Conservation (phyloP, 2,888 invertebrate genomes). For the Odontothrips loti region DNA sequence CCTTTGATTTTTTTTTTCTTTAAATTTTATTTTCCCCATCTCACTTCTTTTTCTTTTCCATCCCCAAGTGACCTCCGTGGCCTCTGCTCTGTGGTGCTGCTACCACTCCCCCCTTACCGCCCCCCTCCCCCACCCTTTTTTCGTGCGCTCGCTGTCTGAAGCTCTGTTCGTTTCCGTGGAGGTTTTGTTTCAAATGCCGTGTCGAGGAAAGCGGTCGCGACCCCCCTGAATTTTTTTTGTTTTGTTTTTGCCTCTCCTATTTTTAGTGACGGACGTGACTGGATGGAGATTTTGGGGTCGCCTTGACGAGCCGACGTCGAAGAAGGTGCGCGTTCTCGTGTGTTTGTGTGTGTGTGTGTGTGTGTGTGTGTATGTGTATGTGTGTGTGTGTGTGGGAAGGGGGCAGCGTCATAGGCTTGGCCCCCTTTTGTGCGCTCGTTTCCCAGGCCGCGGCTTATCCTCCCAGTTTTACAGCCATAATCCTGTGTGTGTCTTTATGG, state of each 20-base stretch:
- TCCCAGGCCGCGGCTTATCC: no score
- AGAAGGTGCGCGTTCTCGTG: not conserved
- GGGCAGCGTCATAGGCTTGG: no score
- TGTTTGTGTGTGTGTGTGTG: no score
- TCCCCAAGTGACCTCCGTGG: not conserved
- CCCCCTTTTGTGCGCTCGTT: no score
- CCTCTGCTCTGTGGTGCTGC: not conserved
- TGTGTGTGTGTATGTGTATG: no score
- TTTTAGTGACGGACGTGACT: slow-evolving; percentile 24
- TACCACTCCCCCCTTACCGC: not conserved
- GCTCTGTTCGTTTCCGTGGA: not conserved
- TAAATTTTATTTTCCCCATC: not conserved
- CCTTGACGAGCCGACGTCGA: not conserved
- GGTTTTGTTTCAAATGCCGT: slow-evolving; percentile 18
- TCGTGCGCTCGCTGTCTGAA: no score
- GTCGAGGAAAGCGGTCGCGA: not conserved
- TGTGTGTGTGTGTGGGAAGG: no score
- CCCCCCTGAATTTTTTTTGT: no score
- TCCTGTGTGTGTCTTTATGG: no score
- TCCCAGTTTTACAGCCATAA: no score
- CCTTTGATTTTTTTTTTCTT: not conserved
- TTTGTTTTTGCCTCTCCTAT: not conserved
- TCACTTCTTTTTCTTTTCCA: not conserved
- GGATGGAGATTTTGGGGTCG: slow-evolving; percentile 2
- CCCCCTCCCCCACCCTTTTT: not conserved